phyloP scores from a whole-genome alignment of 2,113 vertebrate genomes.

The Myotis brandtii region DNA sequence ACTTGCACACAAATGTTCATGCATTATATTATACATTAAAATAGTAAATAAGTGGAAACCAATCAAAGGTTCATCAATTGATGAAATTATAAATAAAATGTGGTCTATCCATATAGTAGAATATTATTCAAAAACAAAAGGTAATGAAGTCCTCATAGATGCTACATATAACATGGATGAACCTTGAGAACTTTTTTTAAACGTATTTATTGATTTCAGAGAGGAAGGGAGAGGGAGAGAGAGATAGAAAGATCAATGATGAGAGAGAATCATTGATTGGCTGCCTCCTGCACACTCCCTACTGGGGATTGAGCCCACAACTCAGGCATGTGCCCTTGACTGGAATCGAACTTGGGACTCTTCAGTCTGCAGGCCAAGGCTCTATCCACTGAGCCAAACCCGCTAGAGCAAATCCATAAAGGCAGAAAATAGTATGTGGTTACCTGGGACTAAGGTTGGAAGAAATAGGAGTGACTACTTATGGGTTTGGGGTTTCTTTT shows the following conservation, averaged over 20 bases:
- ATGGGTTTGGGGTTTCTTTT: not conserved
- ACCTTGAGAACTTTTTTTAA: not conserved
- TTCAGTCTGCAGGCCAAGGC: too few relatives aligned
- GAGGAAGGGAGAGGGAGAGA: too few relatives aligned
- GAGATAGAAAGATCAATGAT: too few relatives aligned
- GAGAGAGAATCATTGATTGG: too few relatives aligned
- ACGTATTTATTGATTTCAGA: too few relatives aligned
- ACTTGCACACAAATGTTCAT: not conserved
- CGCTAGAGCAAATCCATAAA: not conserved
- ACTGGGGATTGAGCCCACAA: too few relatives aligned
- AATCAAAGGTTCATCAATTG: not conserved
- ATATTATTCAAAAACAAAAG: not conserved
- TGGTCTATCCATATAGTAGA: not conserved
- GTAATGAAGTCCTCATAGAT: not conserved
- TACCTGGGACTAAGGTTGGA: not conserved
- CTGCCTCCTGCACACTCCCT: too few relatives aligned
- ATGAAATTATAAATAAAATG: not conserved
- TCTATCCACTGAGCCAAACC: too few relatives aligned
- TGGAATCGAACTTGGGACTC: too few relatives aligned
- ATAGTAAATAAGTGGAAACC: not conserved
- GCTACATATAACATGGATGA: not conserved
- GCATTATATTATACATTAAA: not conserved
- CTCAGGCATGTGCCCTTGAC: too few relatives aligned
- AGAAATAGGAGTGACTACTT: not conserved
- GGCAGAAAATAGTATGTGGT: not conserved